These are phyloP conservation scores for Cervus canadensis DNA, from an alignment of 2,113 vertebrate species.

Conservation along the genomic window DNA sequence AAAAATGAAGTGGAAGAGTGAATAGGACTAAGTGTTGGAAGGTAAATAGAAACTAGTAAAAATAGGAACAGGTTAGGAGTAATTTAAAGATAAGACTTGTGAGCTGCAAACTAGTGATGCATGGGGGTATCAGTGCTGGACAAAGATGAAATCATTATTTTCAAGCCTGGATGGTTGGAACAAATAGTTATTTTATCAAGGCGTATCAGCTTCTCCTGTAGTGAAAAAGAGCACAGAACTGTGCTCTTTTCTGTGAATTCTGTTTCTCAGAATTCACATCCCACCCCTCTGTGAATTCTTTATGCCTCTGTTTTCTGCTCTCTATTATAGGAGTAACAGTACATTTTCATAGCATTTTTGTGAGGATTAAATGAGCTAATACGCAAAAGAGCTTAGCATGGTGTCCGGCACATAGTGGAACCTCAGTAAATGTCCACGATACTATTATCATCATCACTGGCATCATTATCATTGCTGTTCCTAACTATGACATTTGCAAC, in stretches of 20 bases:
- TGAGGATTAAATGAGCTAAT: neutral
- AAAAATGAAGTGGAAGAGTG: neutral
- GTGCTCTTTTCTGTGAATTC: no score
- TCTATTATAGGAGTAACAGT: neutral
- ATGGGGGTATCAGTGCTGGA: neutral
- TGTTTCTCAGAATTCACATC: neutral
- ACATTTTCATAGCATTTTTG: neutral
- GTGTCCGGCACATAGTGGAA: neutral
- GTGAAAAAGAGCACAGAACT: neutral
- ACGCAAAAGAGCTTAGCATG: neutral
- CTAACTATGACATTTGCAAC: neutral
- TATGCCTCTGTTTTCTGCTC: neutral
- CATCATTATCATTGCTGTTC: neutral
- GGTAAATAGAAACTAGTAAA: neutral
- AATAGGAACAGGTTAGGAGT: neutral
- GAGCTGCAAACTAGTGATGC: neutral
- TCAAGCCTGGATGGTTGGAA: neutral
- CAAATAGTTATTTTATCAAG: neutral
- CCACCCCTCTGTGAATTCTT: neutral
- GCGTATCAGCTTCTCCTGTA: neutral
- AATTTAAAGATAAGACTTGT: neutral
- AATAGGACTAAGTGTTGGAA: neutral
- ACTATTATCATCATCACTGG: neutral
- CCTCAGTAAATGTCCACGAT: neutral
- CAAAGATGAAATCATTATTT: neutral